These are phyloP conservation scores for Meganola albula DNA, from an alignment of 2,888 invertebrate species.

Conservation along the genomic window DNA sequence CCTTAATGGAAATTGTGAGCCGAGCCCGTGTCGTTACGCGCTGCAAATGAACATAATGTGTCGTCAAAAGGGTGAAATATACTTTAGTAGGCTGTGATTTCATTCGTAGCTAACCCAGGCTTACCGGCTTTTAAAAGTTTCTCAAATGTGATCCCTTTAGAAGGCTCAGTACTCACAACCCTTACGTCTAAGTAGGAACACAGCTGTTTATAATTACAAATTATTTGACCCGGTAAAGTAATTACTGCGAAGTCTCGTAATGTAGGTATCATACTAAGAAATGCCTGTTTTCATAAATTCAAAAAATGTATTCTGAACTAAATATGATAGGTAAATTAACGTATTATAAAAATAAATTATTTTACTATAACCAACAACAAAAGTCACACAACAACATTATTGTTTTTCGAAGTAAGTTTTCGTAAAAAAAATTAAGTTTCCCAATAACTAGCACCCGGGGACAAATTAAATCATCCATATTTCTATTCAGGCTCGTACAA, in stretches of 20 bases:
- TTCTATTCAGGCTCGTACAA: slow-evolving; percentile 19
- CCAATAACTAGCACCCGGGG: slow-evolving; percentile 8
- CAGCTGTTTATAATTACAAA: slow-evolving; percentile 26
- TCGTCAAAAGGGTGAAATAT: slow-evolving; percentile 77
- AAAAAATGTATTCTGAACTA: too few relatives aligned
- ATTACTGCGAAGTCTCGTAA: too few relatives aligned
- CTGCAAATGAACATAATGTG: slow-evolving; percentile 76
- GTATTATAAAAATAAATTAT: too few relatives aligned
- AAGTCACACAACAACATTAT: too few relatives aligned
- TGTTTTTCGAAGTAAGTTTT: too few relatives aligned
- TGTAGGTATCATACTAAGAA: too few relatives aligned
- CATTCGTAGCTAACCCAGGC: slow-evolving; percentile 51
- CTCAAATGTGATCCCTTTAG: slow-evolving; percentile 54
- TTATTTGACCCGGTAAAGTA: too few relatives aligned
- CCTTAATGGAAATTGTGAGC: slow-evolving; percentile 75
- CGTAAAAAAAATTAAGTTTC: slow-evolving; percentile 10
- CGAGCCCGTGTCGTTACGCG: slow-evolving; percentile 73
- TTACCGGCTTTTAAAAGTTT: slow-evolving; percentile 65
- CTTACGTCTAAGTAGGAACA: slow-evolving; percentile 26
- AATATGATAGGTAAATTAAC: too few relatives aligned
- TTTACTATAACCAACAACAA: too few relatives aligned
- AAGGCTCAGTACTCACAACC: slow-evolving; percentile 31
- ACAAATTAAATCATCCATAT: slow-evolving; percentile 28
- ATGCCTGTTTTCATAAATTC: too few relatives aligned
- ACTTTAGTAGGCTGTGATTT: slow-evolving; percentile 73